Evolutionary conservation across 2,888 invertebrate genomes (phyloP), one percentile per base, ranked within the genome.

Genomic region (Mythimna impura): DNA sequence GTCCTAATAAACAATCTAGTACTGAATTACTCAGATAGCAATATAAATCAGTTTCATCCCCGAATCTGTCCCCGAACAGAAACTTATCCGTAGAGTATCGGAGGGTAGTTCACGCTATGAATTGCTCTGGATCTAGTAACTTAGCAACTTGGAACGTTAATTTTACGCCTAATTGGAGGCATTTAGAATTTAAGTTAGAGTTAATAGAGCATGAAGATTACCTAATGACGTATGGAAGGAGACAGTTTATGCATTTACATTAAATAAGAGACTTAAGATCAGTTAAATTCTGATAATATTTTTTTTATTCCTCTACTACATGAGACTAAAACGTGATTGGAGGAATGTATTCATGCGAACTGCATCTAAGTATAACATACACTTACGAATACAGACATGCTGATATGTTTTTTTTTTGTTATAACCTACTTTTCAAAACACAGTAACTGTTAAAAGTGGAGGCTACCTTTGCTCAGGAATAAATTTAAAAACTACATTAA

Each of bases 111-210:
- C 20, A 54, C 14, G 57, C 67, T 80, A 83, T 69, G 83, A 81
- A 84, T 81, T 58, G 67, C 84, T 81, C 84, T 80, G 71, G 76
- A 81, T 84, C 76, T 71, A 84, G 84, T 71, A 81, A 84, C 67
- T 84, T 60, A 60, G 66, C 68, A 81, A 81, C 58, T 81, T 81
- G 65, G 62, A 60, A 63, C 81, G 81, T 81, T 81, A 81, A 81
- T 84, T 81, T 75, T 76, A 81, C 81, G 81, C 81, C 76, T 81
- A 81, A 81, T 84, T 84, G 84, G 76, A 75, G 62, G 68, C 84
- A 76, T 84, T 81, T 84, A 81, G 81, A 84, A 76, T 84, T 81
- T 10, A 81, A 81, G 68, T 81, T 75, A 65, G 55, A 81, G 61
- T 71, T 71, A 81, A 81, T 81, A 71, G 66, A 82, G 64, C 69